Evolutionary conservation across 1,140 invertebrate species (phyloP), one percentile per base, ranked within the genome.

Genomic region (Anagrus nilaparvatae): DNA sequence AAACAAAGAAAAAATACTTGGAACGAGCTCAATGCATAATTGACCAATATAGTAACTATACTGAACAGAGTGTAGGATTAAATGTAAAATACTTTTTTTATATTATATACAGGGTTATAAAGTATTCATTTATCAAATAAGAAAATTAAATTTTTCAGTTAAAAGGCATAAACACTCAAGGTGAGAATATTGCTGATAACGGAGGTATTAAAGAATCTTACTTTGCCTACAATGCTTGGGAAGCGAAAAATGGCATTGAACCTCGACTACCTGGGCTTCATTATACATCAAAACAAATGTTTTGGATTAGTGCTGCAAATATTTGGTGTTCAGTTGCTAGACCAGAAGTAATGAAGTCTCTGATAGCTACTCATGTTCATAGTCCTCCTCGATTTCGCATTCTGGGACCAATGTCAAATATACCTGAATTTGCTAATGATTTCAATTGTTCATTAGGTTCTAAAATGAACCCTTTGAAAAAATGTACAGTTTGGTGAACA

Each of bases 401-500:
- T 1, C 71, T 84, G 32, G 89, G 91, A 5, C 85, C 90, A 1
- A 65, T 96, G 16, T 86, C 87, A 25, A 97, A 97, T 61, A 82
- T 87, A 66, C 73, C 79, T 38, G 83, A 92, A 41, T 97, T 97
- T 65, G 71, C 86, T 1, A 61, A 73, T 40, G 88, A 92, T 63
- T 97, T 92, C 67, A 79, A 82, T 32, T 97, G 93, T 64, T 81
- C 84, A 0, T 41, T 69, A 1, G 82, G 80, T 3, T 79, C 82
- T 0, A 76, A 72, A 21, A 92, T 96, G 88, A 95, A 96, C 66
- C 90, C 91, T 2, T 53, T 60, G n/a, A 72, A 88, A 0, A 96
- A 94, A 60, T 97, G 93, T 69, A 70, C 73, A 56, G 76, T 87
- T 14, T 85, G 83, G 83, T 87, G n/a, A n/a, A n/a, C n/a, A n/a